A percentile compares a stretch with the other conserved stretches of the same genome.
phyloP scores from a whole-genome alignment of 2,797 vertebrate species.

The Catharus ustulatus region DNA sequence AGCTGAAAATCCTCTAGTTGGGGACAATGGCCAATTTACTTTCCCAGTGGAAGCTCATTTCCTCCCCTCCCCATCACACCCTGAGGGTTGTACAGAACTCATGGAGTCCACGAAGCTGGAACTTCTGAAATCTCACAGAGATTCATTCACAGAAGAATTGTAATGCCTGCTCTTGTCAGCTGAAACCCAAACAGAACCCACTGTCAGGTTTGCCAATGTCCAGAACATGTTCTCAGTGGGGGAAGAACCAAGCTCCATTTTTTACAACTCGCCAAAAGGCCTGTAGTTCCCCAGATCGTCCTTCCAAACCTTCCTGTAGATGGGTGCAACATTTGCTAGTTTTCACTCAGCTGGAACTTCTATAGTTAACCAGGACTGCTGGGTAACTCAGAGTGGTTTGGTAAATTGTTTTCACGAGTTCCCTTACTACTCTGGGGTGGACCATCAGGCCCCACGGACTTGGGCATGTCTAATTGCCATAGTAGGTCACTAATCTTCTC shows the following conservation, averaged over 20 bases:
- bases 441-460: not conserved
- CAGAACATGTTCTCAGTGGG: accelerated
- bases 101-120: not conserved
- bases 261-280: not conserved
- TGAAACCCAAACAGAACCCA: not conserved
- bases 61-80: not conserved
- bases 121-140: not conserved
- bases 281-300: not conserved
- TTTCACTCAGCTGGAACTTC: not conserved
- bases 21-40: slow-evolving; percentile 21
- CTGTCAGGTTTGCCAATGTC: not conserved
- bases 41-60: not conserved
- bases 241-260: not conserved
- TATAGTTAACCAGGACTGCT: not conserved
- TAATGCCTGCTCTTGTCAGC: not conserved
- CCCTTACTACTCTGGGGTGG: not conserved
- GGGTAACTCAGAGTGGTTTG: not conserved
- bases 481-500: not conserved
- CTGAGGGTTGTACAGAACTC: not conserved
- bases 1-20: slow-evolving; percentile 29
- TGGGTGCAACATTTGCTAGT: not conserved
- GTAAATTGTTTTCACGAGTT: not conserved
- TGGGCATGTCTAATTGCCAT: not conserved
- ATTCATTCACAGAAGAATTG: not conserved
- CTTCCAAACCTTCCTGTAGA: not conserved